Conservation (phyloP, 1,140 invertebrate species). For the Penaeus chinensis region DNA sequence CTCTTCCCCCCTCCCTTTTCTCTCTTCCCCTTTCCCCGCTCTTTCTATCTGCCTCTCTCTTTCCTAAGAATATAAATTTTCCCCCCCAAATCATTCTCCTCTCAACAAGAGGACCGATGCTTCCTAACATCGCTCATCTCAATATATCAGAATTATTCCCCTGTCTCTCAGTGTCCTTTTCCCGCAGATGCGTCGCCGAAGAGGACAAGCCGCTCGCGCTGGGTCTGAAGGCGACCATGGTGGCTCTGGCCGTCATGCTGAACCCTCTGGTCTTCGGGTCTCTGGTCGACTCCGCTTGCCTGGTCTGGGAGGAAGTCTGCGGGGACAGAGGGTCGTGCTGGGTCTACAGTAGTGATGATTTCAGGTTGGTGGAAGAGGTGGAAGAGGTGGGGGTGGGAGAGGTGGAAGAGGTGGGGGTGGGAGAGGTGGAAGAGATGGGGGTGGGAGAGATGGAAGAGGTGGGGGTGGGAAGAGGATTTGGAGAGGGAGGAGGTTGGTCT, state of each 20-base stretch:
- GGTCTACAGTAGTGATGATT: conserved; percentile 66
- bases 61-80: too few relatives aligned
- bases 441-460: too few relatives aligned
- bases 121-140: not conserved
- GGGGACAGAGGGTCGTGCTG: conserved; percentile 66
- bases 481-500: too few relatives aligned
- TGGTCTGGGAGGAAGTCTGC: conserved; percentile 67
- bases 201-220: conserved; percentile 63
- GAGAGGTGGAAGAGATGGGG: too few relatives aligned
- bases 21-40: not conserved
- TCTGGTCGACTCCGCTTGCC: conserved; percentile 65
- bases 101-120: too few relatives aligned
- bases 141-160: too few relatives aligned
- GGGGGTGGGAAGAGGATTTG: too few relatives aligned
- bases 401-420: too few relatives aligned
- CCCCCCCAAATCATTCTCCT: not conserved
- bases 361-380: conserved; percentile 59
- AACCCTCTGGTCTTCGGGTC: conserved; percentile 60
- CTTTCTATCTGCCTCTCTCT: not conserved
- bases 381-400: too few relatives aligned
- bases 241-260: conserved; percentile 60
- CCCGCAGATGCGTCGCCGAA: conserved; percentile 58
- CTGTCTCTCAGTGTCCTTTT: not conserved
- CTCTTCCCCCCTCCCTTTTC: too few relatives aligned
- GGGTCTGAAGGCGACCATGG: conserved; percentile 56